Evolutionary conservation across 2,113 vertebrate species (phyloP), one percentile per base, ranked within the genome.

Genomic region (Piprites chloris): DNA sequence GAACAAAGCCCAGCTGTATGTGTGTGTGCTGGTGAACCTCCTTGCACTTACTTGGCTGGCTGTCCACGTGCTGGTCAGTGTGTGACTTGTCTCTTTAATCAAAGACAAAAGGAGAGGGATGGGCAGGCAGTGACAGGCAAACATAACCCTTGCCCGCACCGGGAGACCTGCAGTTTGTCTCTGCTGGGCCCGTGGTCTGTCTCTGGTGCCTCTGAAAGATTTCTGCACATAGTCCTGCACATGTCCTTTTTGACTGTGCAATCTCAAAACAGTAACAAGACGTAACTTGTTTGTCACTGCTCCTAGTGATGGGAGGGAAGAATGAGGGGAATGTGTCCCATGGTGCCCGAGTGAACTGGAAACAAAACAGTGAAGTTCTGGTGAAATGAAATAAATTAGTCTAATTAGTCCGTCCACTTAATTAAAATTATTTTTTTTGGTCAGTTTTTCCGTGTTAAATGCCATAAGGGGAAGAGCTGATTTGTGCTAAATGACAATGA

Each of bases 1-100:
- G 67, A 93, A 97, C 96, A 97, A 97, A 97, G 96, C 89, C 67
- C 33, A 10, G 89, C 89, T 97, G 82, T 96, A 14, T 39, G 67
- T 16, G 26, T 46, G 44, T 85, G 73, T 32, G 39, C 78, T 94
- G 79, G 83, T 55, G 93, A 91, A 61, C 87, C 79, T 91, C 93
- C 75, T 95, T 89, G 86, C 87, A 30, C 85, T 85, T 50, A 72
- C 56, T 91, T 95, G 72, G 59, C 78, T 84, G 87, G 76, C 83
- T 44, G 85, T 85, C 85, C 87, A 63, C 10, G 72, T 68, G 80
- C 75, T 92, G 73, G 68, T 41, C 73, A 65, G 44, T 61, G 59
- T 61, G 90, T 81, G 69, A 47, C 78, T 87, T 65, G 23, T 71
- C 35, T 55, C 80, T 75, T 87, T 39, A 30, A n/a, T 24, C 62